phyloP scores from a whole-genome alignment of 1,140 invertebrate species.

The Aphaenogaster rudis region DNA sequence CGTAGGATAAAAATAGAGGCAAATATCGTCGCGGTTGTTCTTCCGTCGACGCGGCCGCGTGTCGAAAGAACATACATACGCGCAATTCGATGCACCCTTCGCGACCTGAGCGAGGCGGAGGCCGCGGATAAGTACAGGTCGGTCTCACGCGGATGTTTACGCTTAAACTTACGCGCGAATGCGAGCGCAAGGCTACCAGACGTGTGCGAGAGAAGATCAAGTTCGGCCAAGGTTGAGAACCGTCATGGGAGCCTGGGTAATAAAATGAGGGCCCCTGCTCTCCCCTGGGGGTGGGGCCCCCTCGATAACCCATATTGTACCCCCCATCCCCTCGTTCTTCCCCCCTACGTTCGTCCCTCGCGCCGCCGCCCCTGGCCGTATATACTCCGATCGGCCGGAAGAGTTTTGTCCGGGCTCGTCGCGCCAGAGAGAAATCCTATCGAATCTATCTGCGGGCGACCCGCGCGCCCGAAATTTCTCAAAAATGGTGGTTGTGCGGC shows the following conservation, averaged over 20 bases:
- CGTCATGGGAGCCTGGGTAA: conserved; percentile 82
- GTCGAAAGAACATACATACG: background rate
- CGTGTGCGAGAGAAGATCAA: conserved; percentile 16
- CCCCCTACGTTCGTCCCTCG: conserved; percentile 70
- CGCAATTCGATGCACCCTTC: conserved; percentile 30
- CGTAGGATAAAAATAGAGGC: conserved; percentile 46
- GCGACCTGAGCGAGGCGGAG: conserved; percentile 32
- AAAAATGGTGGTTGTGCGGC: conserved; percentile 82
- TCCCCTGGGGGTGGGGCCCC: conserved; percentile 85
- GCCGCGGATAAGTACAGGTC: conserved; percentile 38
- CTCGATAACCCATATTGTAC: conserved; percentile 87
- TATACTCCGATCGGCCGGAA: conserved; percentile 84
- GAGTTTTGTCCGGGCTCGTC: conserved; percentile 83
- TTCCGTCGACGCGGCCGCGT: background rate
- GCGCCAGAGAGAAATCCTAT: conserved; percentile 81
- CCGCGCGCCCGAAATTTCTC: conserved; percentile 77
- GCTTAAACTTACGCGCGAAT: conserved; percentile 62
- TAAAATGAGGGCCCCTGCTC: conserved; percentile 87
- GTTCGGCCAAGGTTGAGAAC: conserved; percentile 83
- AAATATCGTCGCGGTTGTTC: conserved; percentile 66
- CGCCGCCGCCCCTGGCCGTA: conserved; percentile 85
- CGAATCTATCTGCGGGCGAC: conserved; percentile 67
- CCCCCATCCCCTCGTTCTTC: conserved; percentile 80
- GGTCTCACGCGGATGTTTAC: conserved; percentile 63
- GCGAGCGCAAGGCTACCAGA: conserved; percentile 38